These are phyloP conservation scores for Pachyrhynchus sulphureomaculatus DNA, from an alignment of 1,140 invertebrate genomes.

Conservation along the genomic window DNA sequence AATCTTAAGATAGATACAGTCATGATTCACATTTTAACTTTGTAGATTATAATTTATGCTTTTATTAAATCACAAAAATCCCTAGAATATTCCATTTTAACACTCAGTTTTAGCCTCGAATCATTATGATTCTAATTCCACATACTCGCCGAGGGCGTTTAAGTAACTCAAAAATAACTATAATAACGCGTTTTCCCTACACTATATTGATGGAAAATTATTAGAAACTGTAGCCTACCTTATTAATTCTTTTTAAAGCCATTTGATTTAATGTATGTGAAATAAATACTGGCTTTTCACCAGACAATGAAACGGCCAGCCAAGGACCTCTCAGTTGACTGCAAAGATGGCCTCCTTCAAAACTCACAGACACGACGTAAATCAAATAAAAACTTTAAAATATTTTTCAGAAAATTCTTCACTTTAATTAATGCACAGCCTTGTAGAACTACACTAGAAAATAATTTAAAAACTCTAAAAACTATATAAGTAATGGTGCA, in stretches of 20 bases:
- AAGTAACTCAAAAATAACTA: slow-evolving; percentile 40
- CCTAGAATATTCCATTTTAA: slow-evolving; percentile 13
- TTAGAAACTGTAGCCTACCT: slow-evolving; percentile 67
- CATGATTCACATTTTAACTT: no score
- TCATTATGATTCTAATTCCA: slow-evolving; percentile 50
- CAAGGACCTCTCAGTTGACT: slow-evolving; percentile 67
- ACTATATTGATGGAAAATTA: not conserved
- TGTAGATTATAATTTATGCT: not conserved
- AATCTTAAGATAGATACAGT: no score
- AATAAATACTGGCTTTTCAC: slow-evolving; percentile 61
- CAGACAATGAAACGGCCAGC: slow-evolving; percentile 64
- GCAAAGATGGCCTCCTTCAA: slow-evolving; percentile 67
- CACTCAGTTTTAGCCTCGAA: slow-evolving; percentile 35
- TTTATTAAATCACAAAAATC: slow-evolving; percentile 1
- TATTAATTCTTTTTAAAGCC: slow-evolving; percentile 96
- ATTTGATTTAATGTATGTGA: slow-evolving; percentile 68
- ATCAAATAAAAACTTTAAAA: slow-evolving; percentile 50
- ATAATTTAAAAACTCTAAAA: slow-evolving; percentile 17
- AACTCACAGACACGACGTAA: slow-evolving; percentile 61
- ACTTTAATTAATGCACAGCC: not conserved
- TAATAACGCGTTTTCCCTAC: slow-evolving; percentile 19
- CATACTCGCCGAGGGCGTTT: slow-evolving; percentile 58
- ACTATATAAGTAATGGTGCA: slow-evolving; percentile 18
- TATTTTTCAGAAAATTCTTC: slow-evolving; percentile 24
- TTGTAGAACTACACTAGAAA: slow-evolving; percentile 26